Percentiles rank a stretch among this genome's conserved stretches.
Evolutionary conservation across 2,113 vertebrate species (phyloP).

Genomic region (Tupaia chinensis): DNA sequence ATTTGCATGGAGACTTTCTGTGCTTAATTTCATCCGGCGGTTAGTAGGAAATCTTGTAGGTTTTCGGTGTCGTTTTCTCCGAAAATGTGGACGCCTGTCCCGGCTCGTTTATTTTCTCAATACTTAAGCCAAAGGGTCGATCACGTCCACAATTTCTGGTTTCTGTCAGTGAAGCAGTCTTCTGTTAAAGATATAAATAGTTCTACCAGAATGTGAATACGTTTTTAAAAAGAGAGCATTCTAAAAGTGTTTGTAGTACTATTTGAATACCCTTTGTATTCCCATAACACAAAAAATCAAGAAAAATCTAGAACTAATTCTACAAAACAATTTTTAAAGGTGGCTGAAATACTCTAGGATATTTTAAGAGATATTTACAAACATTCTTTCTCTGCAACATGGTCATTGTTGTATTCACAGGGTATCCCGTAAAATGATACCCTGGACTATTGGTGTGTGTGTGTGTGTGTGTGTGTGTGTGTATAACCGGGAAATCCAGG

Average conservation of each 20-base stretch:
- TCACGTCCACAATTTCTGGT: not conserved
- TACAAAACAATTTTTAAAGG: constrained; percentile 50
- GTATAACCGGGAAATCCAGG: constrained; percentile 27
- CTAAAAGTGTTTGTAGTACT: not conserved
- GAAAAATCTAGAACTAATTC: constrained; percentile 57
- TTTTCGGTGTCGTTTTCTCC: constrained; percentile 3
- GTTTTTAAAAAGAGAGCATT: constrained; percentile 60
- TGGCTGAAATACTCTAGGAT: constrained; percentile 10
- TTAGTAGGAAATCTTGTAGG: constrained; percentile 27
- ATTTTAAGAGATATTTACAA: constrained; percentile 3
- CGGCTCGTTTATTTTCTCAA: constrained; percentile 31
- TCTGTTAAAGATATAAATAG: constrained; percentile 36
- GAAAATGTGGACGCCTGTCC: not conserved
- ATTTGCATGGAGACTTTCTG: constrained; percentile 7
- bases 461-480: not conserved
- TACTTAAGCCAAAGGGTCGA: not conserved
- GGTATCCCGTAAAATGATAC: constrained; percentile 33
- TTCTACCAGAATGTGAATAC: constrained; percentile 44
- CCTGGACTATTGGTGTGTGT: not conserved
- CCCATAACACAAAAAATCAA: not conserved
- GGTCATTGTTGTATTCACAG: not conserved
- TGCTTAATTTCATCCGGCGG: constrained; percentile 3
- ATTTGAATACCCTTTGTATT: not conserved
- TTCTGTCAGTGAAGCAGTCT: not conserved
- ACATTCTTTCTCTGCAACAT: not conserved